These are phyloP conservation scores for Lumbricus terrestris DNA, from an alignment of 2,888 invertebrate genomes.

Conservation along the genomic window DNA sequence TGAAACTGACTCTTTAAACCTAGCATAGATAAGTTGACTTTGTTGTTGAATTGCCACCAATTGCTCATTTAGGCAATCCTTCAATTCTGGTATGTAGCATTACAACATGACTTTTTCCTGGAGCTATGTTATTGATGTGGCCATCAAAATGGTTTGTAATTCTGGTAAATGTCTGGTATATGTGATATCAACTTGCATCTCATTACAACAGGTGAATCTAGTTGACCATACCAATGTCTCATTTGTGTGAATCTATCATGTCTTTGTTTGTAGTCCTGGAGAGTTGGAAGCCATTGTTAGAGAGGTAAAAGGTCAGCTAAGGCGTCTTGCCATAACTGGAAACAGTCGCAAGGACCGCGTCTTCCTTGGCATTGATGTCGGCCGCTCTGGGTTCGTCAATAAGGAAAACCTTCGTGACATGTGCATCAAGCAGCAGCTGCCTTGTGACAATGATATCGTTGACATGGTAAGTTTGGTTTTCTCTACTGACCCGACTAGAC, in stretches of 20 bases:
- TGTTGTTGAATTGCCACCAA: neutral
- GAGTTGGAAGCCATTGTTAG: slow-evolving; percentile 51
- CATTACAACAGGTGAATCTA: neutral
- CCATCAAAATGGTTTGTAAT: no score
- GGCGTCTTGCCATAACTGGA: slow-evolving; percentile 58
- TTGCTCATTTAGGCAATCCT: no score
- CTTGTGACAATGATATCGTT: slow-evolving; percentile 56
- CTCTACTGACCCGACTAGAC: neutral
- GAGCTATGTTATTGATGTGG: neutral
- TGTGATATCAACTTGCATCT: neutral
- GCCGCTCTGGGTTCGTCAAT: slow-evolving; percentile 54
- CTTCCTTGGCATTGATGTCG: slow-evolving; percentile 56
- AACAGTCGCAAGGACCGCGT: slow-evolving; percentile 55
- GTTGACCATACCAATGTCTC: neutral
- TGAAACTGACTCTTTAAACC: neutral
- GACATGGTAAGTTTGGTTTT: slow-evolving; percentile 44
- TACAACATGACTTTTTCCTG: no score
- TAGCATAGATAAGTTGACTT: neutral
- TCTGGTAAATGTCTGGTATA: no score
- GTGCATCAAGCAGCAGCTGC: slow-evolving; percentile 55
- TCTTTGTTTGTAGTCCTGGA: slow-evolving; percentile 43
- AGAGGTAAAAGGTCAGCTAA: slow-evolving; percentile 57
- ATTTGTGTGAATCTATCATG: neutral
- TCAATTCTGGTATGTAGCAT: neutral
- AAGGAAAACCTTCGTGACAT: slow-evolving; percentile 54